Conservation (phyloP, 2,797 vertebrate species). For the Lateolabrax maculatus region DNA sequence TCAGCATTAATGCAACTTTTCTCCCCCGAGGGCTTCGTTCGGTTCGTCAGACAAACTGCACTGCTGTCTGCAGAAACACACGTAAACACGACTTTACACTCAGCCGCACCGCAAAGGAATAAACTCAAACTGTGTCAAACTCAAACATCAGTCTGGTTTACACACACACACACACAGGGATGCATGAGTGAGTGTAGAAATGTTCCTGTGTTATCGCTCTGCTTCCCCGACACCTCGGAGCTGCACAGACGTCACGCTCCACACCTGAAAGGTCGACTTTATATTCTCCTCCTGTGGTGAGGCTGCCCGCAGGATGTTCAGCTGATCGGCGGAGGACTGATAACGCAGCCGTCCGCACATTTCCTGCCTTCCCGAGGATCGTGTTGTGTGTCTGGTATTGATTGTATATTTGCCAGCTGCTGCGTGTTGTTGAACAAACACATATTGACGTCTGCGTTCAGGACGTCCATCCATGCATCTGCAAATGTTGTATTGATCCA, state of each 20-base stretch:
- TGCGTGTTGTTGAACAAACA: constrained; percentile 7
- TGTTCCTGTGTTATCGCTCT: not conserved
- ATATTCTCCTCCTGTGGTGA: not conserved
- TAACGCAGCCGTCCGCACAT: not conserved
- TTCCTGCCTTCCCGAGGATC: not conserved
- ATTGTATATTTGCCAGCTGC: constrained; percentile 10
- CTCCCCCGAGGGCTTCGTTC: constrained; percentile 11
- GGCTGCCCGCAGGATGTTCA: constrained; percentile 15
- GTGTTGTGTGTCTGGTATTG: constrained; percentile 4
- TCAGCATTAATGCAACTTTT: constrained; percentile 20
- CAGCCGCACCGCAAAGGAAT: not conserved
- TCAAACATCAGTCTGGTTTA: not conserved
- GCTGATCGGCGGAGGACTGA: constrained; percentile 18
- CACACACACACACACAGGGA: too few relatives aligned
- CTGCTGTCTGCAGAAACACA: not conserved
- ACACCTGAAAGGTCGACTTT: constrained; percentile 10
- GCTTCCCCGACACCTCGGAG: constrained; percentile 13
- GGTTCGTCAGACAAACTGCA: not conserved
- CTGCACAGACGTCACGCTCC: not conserved
- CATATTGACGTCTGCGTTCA: constrained; percentile 31
- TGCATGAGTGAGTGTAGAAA: constrained; percentile 1
- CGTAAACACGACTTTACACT: constrained; percentile 5
- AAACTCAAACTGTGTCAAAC: not conserved
- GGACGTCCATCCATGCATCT: not conserved
- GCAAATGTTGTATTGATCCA: constrained; percentile 35